Percentiles rank a stretch among this genome's conserved stretches.
phyloP scores from a whole-genome alignment of 2,888 invertebrate species.

The Zootermopsis nevadensis region DNA sequence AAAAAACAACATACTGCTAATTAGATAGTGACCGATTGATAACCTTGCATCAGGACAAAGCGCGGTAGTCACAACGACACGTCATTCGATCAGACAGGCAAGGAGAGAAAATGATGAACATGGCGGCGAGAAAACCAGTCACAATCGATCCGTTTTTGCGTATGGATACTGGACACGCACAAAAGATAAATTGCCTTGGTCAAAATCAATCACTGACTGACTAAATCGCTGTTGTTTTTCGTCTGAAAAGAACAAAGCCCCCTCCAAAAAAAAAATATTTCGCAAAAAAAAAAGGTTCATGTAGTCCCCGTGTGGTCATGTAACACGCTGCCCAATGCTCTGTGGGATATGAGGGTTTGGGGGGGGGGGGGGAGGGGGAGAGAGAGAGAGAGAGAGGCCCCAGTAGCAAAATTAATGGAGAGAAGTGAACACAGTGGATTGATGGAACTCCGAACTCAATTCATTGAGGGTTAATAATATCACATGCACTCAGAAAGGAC shows the following conservation, averaged over 20 bases:
- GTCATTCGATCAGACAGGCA: no score
- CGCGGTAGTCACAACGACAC: no score
- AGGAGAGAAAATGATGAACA: slow-evolving; percentile 18
- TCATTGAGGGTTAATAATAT: slow-evolving; percentile 16
- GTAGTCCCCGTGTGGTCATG: slow-evolving; percentile 13
- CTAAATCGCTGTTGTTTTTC: slow-evolving; percentile 31
- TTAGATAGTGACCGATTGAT: background rate
- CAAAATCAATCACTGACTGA: slow-evolving; percentile 35
- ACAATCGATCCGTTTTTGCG: background rate
- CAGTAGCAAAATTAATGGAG: slow-evolving; percentile 8
- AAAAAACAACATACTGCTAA: background rate
- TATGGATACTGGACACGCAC: slow-evolving; percentile 39
- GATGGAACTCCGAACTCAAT: slow-evolving; percentile 10
- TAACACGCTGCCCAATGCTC: slow-evolving; percentile 8
- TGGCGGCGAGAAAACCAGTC: background rate
- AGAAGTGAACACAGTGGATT: slow-evolving; percentile 1
- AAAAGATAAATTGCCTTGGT: slow-evolving; percentile 39
- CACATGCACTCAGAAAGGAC: slow-evolving; percentile 13
- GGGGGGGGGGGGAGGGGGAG: background rate
- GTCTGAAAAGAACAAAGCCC: slow-evolving; percentile 30
- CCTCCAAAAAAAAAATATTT: slow-evolving; percentile 4
- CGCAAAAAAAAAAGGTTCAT: background rate
- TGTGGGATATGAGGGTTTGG: background rate
- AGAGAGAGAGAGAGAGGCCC: background rate
- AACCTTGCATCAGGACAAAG: background rate